A percentile compares a stretch with the other conserved stretches of the same genome.
Conservation (phyloP, 2,888 invertebrate species). For the Iphiclides podalirius region DNA sequence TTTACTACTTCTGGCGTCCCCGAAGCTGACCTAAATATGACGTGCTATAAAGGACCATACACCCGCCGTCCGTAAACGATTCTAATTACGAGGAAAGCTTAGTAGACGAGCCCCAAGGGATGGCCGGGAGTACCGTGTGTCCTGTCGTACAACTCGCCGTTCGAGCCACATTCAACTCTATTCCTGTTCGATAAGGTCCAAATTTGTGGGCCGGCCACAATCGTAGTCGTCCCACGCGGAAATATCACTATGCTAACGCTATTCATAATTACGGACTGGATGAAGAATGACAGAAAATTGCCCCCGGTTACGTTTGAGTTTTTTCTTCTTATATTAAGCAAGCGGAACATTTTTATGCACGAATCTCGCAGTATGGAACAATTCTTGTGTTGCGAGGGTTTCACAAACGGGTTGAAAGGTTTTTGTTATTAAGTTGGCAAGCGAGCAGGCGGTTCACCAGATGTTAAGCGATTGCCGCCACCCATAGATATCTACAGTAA, state of each 20-base stretch:
- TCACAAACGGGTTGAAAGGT: too few species aligned
- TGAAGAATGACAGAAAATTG: conserved; percentile 12
- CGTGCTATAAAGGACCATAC: conserved; percentile 5
- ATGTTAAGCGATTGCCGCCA: too few species aligned
- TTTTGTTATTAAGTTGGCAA: too few species aligned
- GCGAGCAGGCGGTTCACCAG: too few species aligned
- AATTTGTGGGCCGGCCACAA: neutral
- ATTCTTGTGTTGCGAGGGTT: too few species aligned
- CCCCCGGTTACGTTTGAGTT: neutral
- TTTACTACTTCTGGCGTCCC: too few species aligned
- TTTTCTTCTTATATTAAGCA: too few species aligned
- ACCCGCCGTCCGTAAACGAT: conserved; percentile 17
- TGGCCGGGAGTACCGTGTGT: neutral
- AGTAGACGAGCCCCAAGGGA: conserved; percentile 12
- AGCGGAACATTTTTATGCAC: too few species aligned
- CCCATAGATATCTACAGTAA: too few species aligned
- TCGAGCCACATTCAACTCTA: conserved; percentile 3
- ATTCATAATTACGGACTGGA: neutral
- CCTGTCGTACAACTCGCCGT: neutral
- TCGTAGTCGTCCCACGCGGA: conserved; percentile 1
- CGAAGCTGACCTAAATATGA: conserved; percentile 20
- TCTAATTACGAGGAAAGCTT: conserved; percentile 20
- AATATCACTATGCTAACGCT: conserved; percentile 2
- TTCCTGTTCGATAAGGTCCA: neutral
- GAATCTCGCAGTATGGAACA: too few species aligned